Percentiles rank a stretch among this genome's conserved stretches.
These are phyloP conservation scores for Silvanus unidentatus DNA, from an alignment of 2,888 invertebrate species.

Conservation along the genomic window DNA sequence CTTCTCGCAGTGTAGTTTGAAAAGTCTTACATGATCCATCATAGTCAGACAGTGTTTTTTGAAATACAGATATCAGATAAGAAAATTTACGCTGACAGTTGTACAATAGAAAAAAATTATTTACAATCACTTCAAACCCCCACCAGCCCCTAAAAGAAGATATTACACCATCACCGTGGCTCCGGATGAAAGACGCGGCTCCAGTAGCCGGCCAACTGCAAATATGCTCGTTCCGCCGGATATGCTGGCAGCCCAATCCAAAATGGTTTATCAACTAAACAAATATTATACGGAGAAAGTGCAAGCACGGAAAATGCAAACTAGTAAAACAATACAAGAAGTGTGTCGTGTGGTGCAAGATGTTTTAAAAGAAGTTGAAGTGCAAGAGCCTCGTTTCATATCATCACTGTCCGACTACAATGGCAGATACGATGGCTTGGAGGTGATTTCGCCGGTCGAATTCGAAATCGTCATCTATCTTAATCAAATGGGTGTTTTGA, in stretches of 20 bases:
- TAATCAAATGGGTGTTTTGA: slow-evolving; percentile 85
- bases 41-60: slow-evolving; percentile 18
- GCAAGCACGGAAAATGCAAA: slow-evolving; percentile 61
- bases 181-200: slow-evolving; percentile 33
- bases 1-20: slow-evolving; percentile 35
- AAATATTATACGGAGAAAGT: slow-evolving; percentile 75
- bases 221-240: slow-evolving; percentile 86
- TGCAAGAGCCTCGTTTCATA: slow-evolving; percentile 77
- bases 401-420: slow-evolving; percentile 70
- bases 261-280: slow-evolving; percentile 86
- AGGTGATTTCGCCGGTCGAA: slow-evolving; percentile 70
- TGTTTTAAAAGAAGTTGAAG: slow-evolving; percentile 76
- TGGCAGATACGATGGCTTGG: slow-evolving; percentile 70
- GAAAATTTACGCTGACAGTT: not conserved
- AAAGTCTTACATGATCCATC: slow-evolving; percentile 37
- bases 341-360: slow-evolving; percentile 77
- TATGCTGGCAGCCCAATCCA: slow-evolving; percentile 91
- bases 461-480: slow-evolving; percentile 79
- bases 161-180: slow-evolving; percentile 28
- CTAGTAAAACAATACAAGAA: slow-evolving; percentile 68
- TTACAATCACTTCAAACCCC: slow-evolving; percentile 6
- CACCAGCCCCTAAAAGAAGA: slow-evolving; percentile 13
- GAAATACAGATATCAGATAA: slow-evolving; percentile 9
- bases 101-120: slow-evolving; percentile 2
- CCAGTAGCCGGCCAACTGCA: slow-evolving; percentile 35